Base-by-base conservation (phyloP, 2,113 vertebrate genomes). In the Fukomys damarensis region DNA sequence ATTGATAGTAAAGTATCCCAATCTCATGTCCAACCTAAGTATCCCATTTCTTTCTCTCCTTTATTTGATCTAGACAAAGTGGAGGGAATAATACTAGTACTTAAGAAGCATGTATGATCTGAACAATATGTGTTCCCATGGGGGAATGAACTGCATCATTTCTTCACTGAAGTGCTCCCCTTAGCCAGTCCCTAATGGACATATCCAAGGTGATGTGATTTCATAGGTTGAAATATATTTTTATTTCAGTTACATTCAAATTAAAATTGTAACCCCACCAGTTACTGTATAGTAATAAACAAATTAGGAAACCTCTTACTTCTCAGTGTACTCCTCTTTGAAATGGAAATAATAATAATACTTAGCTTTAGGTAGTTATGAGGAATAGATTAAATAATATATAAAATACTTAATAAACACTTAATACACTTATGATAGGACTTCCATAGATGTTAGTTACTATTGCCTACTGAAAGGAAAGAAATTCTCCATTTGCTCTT, bases 361-460 rank as follows among this genome's bases (percentile, higher is more conserved):
- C 32, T 82, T 84, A 88, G 17, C 86, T 90, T 90, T 89, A 79
- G n/a, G 35, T 84, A 76, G 49, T 93, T 95, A 43, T 22, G 3
- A 95, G 41, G 43, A 93, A 91, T 82, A 91, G 91, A 61, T 77
- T n/a, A 94, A 96, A 92, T 95, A 95, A 77, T 72, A 72, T 80
- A 35, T 91, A 88, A 95, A 89, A n/a, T 26, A 26, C 41, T 76
- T 80, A 91, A 83, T 94, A 68, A 95, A 41, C 28, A 22, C 43
- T 58, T 93, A 91, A 83, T 96, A 63, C 83, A 32, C 56, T 91
- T 66, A 59, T 59, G 80, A 38, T 70, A 91, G 49, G 52, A 94
- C 41, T 81, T 89, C 59, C 94, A 0, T 93, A 91, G 83, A 68
- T 72, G 35, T 96, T 93, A 86, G 41, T 94, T 61, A 22, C 65